Base-by-base conservation (phyloP, 2,113 vertebrate genomes). In the Perognathus longimembris region DNA sequence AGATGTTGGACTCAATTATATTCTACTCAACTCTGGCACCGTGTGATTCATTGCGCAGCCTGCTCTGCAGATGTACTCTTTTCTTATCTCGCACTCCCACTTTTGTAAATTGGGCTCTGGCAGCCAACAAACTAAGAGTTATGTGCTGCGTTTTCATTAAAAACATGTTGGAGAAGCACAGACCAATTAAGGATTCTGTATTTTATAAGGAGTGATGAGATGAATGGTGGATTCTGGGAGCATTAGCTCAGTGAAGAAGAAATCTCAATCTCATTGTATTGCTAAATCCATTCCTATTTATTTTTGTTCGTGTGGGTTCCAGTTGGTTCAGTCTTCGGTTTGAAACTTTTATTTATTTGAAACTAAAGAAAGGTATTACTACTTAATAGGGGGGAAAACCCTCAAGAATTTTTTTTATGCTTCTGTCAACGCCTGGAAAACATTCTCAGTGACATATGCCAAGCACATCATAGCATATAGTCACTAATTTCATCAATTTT, bases 1-100 rank as follows among this genome's bases (percentile, higher is more conserved):
- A 99, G 99, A 99, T 99, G 99, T 99, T 99, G 99, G 99, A 99
- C 99, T 99, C 99, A 99, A 99, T 99, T 99, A 99, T 99, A 99
- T 99, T 99, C 98, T 99, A 99, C 99, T 99, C 99, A 99, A 99
- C 99, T 99, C 99, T 99, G 99, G 99, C 99, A 99, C 97, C 85
- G 98, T 97, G 99, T 99, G 99, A 99, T 99, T 99, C 99, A 99
- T 99, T 99, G 99, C 99, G 97, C 98, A 98, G 98, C 98, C 99
- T 98, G 98, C 98, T 98, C 96, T 98, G 98, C 98, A 99, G 99
- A 99, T 98, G 98, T 98, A 99, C 98, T 98, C 99, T 99, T 99
- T 98, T 98, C 99, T 99, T 99, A 99, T 99, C 99, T 99, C 97
- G 97, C 98, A 98, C 99, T 99, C 99, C 99, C 99, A 99, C 99